Base-by-base conservation (phyloP, 2,797 vertebrate genomes). In the Sebastes itinus region DNA sequence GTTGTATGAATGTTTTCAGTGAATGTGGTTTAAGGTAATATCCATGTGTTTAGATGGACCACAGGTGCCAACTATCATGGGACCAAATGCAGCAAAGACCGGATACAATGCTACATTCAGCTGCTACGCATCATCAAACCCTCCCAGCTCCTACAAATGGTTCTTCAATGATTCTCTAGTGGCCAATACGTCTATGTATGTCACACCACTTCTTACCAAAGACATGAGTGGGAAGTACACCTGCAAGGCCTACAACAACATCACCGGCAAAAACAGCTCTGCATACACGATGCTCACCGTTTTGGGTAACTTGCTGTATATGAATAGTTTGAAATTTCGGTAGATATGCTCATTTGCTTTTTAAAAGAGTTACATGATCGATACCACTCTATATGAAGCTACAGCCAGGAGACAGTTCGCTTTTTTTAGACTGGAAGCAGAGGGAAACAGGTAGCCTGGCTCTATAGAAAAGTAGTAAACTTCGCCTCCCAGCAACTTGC, bases 31-130 rank as follows among this genome's bases (percentile, higher is more conserved):
- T 42, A 49, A 18, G 12, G 0, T 67, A 23, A 23, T 25, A 2
- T 68, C 16, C 46, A 52, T 3, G 0, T 88, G 35, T 91, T 22
- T 68, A 94, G 93, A 90, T 88, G 93, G 93, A 78, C 93, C 92
- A 0, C 9, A 46, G n/a, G 75, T 1, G 52, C 27, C 82, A 59
- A 55, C 1, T 20, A 80, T 93, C 4, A 80, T 0, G 1, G 91
- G 88, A 38, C 84, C 84, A 32, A 35, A 12, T 0, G 2, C 18
- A 1, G 84, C 18, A 4, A 58, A 23, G 35, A 30, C 63, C 2
- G 90, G 89, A 84, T 1, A 64, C 11, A 84, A 1, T 1, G 27
- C 86, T n/a, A 92, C 28, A 14, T 60, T 87, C 58, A 75, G 2
- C 33, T 95, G 94, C 59, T 1, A 33, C 0, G 90, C 91, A 14